Evolutionary conservation across 2,113 vertebrate genomes (phyloP).

Genomic region (Pogonocichla stellata): DNA sequence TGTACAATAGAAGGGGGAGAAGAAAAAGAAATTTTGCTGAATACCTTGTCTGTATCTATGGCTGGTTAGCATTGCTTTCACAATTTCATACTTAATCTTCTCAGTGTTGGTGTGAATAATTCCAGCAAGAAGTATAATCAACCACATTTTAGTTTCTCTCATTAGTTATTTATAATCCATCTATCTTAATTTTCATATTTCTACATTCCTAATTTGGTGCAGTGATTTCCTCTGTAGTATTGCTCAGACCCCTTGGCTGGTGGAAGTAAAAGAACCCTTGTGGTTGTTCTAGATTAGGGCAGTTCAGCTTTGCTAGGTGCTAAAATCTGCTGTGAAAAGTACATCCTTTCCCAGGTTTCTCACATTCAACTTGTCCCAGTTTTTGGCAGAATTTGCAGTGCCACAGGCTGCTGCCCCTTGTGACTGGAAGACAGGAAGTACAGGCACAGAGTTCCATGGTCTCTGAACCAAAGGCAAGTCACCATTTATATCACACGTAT

Average conservation of each 20-base stretch:
- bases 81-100: neutral
- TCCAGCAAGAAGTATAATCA: neutral
- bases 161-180: neutral
- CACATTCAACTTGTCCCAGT: accelerated
- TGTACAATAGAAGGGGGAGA: neutral
- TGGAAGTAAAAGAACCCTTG: neutral
- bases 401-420: neutral
- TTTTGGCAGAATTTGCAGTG: neutral
- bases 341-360: neutral
- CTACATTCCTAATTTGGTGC: neutral
- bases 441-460: accelerated
- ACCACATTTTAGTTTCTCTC: neutral
- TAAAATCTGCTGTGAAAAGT: neutral
- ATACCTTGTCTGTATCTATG: neutral
- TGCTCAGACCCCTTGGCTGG: neutral
- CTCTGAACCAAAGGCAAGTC: neutral
- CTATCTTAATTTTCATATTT: neutral
- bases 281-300: neutral
- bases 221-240: neutral
- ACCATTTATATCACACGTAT: accelerated
- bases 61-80: neutral
- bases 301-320: neutral
- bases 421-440: neutral
- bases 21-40: neutral
- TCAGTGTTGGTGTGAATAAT: neutral